Base-by-base conservation (phyloP, 1,140 invertebrate genomes). In the Lysiphlebus fabarum region DNA sequence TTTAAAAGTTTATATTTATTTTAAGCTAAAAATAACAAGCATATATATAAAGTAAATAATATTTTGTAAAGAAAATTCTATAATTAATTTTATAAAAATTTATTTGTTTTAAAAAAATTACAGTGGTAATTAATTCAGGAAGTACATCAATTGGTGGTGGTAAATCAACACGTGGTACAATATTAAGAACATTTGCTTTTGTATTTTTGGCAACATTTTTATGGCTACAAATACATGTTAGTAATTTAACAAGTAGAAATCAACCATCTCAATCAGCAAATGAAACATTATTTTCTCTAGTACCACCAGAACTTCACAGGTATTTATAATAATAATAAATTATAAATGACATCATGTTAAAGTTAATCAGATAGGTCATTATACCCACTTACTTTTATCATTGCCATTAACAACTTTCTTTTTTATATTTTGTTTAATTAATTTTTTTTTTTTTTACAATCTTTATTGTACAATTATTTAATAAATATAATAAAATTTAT, bases 171-270 rank as follows among this genome's bases (percentile, higher is more conserved):
- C 75, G 79, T 65, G 78, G 76, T 61, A 74, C 76, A 67, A 81
- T 86, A 65, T 70, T 87, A 60, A 83, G 87, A 67, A 85, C 83
- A 48, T 76, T 85, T 40, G 73, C 86, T 45, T 75, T 87, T 57
- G 71, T 87, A 61, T 85, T 88, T 63, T 73, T 88, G 41, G 80
- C 85, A 51, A 84, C 87, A 62, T 88, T 89, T 69, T 78, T 87
- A 26, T 86, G 87, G 80, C 76, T 89, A 61, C 87, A 89, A 65
- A 73, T 88, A 44, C 84, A 87, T 68, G 85, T 88, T 64, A 82
- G 86, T 66, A 87, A 81, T 67, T 81, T 86, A 56, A 78, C 74
- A 48, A 70, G 67, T 61, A 71, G 70, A 56, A 71, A 75, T 65
- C 70, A 65, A 62, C 65, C 65, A 60, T 73, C 68, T 41, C 72